Base-by-base conservation (phyloP, 2,888 invertebrate species). In the Tanypteryx hageni region DNA sequence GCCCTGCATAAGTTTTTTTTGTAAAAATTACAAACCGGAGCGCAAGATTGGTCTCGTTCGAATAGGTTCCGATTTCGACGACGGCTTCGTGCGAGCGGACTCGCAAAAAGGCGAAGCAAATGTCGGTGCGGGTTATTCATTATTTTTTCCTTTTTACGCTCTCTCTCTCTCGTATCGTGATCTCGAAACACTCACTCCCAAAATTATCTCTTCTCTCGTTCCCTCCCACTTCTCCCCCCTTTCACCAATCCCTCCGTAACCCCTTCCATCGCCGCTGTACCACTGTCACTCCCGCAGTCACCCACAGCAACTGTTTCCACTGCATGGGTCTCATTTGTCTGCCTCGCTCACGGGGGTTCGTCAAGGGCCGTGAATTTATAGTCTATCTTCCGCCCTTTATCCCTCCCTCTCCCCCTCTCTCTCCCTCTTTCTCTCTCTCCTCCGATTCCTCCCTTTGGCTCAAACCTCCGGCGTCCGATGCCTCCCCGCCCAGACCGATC, bases 371-470 rank as follows among this genome's bases (percentile, higher is more conserved):
- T n/a, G 68, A 68, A n/a, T 76, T 44, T 44, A 44, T 44, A 44
- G 44, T 44, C 44, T 44, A 44, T 94, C 94, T 94, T 94, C 94
- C 44, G 44, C 44, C 44, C 44, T 44, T 44, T 44, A 44, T 44
- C 44, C 44, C 44, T 94, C 94, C 92, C 76, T 27, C 68, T 64
- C 11, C 68, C 0, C 18, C 9, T 3, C 16, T 56, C 85, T 82
- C 82, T 27, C n/a, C n/a, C n/a, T n/a, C 61, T 82, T 14, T 11
- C 92, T 68, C 31, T 68, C 76, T 27, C 68, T 64, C 11, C 68
- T 11, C 18, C 9, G 13, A 64, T 56, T 92, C 92, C 82, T 27
- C n/a, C n/a, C n/a, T n/a, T n/a, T n/a, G n/a, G n/a, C n/a, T n/a
- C n/a, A n/a, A n/a, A n/a, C n/a, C n/a, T n/a, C n/a, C n/a, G n/a